Base-by-base conservation (phyloP, 1,140 invertebrate species). In the Penaeus vannamei region DNA sequence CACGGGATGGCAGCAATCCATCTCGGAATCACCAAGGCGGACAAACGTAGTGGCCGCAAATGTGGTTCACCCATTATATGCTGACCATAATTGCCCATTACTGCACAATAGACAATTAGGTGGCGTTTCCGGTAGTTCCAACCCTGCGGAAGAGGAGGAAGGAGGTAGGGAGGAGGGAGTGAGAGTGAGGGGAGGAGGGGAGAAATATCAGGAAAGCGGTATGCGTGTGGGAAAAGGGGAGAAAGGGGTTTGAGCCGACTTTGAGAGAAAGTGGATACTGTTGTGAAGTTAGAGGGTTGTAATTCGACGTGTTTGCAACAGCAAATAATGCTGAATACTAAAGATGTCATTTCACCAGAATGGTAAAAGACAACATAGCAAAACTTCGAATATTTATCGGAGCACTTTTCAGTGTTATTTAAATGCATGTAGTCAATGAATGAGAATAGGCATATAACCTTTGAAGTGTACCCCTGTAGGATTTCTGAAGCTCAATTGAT, bases 21-120 rank as follows among this genome's bases (percentile, higher is more conserved):
- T 79, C 69, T 77, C 60, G 53, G n/a, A 36, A 79, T 86, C 76
- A 86, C n/a, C 60, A 60, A 76, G 29, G 64, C 76, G 72, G 85
- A 86, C 85, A 86, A 86, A 86, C 85, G 85, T 72, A 59, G 85
- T 42, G 59, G 76, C 85, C 85, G 32, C 85, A 86, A 79, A 86
- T 86, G 85, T 26, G 85, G 26, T 86, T 79, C 84, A 22, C 72
- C 85, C 60, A 86, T 86, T 86, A 86, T 79, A 79, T 61, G 64
- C 85, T 79, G 85, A 86, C 85, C 85, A 79, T 86, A 86, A 86
- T 86, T 86, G 85, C 46, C 72, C 85, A 86, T 86, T 79, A 86
- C 85, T 42, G 59, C 85, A 86, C 85, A 86, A 86, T 86, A 61
- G 85, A 86, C 85, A 86, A 86, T 86, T 86, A 86, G 85, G 64